Evolutionary conservation across 2,113 vertebrate species (phyloP), one percentile per base, ranked within the genome.

Genomic region (Pygoscelis antarcticus): DNA sequence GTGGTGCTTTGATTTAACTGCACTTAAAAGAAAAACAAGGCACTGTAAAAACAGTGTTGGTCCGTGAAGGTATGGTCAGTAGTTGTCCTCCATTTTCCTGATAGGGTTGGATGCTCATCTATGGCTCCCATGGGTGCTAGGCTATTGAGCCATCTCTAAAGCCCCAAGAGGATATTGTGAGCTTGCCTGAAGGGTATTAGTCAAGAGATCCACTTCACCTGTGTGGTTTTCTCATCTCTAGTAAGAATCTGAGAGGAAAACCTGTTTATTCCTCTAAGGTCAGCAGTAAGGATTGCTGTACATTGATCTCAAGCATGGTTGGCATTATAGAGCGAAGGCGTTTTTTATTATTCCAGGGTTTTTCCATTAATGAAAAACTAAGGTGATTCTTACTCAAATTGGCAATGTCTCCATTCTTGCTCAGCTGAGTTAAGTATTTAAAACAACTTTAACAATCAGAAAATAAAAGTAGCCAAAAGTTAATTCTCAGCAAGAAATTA

Each of bases 301-400:
- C 19, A 36, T 25, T 38, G 20, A 44, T 62, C 38, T 60, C 20
- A 58, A 82, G 6, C 3, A 42, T 1, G 1, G 3, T 34, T 61
- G 18, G n/a, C 34, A 16, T 14, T 27, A 26, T 13, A 27, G 34
- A 47, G 10, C 1, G 4, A 11, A 61, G 30, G 3, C 0, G 2
- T 8, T 65, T 42, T 79, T 69, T 44, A 34, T 8, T 55, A 29
- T 57, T 81, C 10, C 5, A 25, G 6, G 0, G 4, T 55, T 82
- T 42, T 71, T 71, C 52, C 10, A 13, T 14, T 64, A 62, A 36
- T 34, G 16, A 36, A 57, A 88, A 58, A 16, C 4, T 40, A 87
- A 64, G 9, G 2, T 62, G 27, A 16, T 30, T 74, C 16, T 70
- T 51, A 47, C 3, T 52, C 10, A 17, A 78, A 61, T 5, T 16